Evolutionary conservation across 1,140 invertebrate genomes (phyloP).

Genomic region (Coptotermes formosanus): DNA sequence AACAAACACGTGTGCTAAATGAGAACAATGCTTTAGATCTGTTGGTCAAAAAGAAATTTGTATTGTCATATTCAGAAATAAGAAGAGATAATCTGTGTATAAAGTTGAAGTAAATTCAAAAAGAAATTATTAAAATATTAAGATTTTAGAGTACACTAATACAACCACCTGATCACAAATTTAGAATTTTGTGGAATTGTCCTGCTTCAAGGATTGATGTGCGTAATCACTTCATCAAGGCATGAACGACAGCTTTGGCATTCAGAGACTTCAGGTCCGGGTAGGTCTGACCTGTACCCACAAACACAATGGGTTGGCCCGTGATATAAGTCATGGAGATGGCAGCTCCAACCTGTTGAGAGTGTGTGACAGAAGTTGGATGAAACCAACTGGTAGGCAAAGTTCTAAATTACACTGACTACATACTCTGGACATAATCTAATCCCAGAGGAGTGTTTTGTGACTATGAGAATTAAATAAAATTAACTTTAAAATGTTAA

Average conservation of each 20-base stretch:
- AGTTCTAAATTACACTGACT: no score
- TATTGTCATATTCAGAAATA: no score
- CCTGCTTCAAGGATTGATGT: not conserved
- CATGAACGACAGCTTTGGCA: slow-evolving; percentile 93
- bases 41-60: not conserved
- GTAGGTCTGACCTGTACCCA: slow-evolving; percentile 99
- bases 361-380: not conserved
- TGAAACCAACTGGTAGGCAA: slow-evolving; percentile 9
- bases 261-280: slow-evolving; percentile 96
- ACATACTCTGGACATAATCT: no score
- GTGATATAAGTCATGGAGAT: slow-evolving; percentile 99
- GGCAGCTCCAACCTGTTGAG: slow-evolving; percentile 88
- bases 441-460: no score
- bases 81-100: no score
- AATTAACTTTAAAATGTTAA: no score
- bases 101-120: no score
- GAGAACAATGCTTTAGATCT: not conserved
- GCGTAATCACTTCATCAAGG: slow-evolving; percentile 83
- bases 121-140: no score
- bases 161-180: no score
- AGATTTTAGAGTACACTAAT: no score
- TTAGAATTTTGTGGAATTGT: not conserved
- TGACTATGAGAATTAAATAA: no score
- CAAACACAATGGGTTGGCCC: slow-evolving; percentile 99
- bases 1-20: not conserved